A percentile compares a stretch with the other conserved stretches of the same genome.
Conservation (phyloP, 2,113 vertebrate species). For the Paramisgurnus dabryanus region DNA sequence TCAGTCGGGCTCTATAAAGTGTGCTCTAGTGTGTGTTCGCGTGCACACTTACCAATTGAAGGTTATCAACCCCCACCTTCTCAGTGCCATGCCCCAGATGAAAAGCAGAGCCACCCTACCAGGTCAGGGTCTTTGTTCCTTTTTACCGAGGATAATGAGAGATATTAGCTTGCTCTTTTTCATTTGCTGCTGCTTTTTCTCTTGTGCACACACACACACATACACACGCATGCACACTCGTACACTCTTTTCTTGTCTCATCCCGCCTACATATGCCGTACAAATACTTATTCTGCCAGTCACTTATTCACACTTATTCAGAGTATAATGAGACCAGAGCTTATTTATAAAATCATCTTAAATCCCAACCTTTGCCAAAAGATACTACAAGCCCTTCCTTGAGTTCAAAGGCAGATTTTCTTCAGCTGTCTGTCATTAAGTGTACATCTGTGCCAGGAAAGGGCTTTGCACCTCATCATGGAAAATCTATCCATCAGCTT, state of each 20-base stretch:
- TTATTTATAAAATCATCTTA: conserved; percentile 20
- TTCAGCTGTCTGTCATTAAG: conserved; percentile 17
- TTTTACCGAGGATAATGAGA: conserved; percentile 66
- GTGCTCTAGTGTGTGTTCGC: conserved; percentile 4
- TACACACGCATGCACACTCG: conserved; percentile 36
- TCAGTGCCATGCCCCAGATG: conserved; percentile 69
- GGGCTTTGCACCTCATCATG: neutral
- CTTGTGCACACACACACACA: conserved; percentile 22
- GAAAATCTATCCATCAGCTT: neutral
- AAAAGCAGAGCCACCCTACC: conserved; percentile 63
- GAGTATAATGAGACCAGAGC: conserved; percentile 13
- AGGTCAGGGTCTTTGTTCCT: conserved; percentile 59
- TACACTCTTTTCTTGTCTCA: conserved; percentile 31
- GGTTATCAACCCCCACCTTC: conserved; percentile 30
- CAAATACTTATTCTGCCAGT: conserved; percentile 54
- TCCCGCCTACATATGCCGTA: neutral
- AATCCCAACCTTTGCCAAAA: conserved; percentile 27
- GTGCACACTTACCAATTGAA: conserved; percentile 15
- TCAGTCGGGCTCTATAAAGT: neutral
- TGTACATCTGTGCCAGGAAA: neutral
- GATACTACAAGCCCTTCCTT: neutral
- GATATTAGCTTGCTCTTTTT: conserved; percentile 53
- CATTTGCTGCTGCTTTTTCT: conserved; percentile 30
- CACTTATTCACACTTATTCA: conserved; percentile 36
- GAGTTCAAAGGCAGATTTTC: neutral